Evolutionary conservation across 2,113 vertebrate species (phyloP), one percentile per base, ranked within the genome.

Genomic region (Pterocles orientalis): DNA sequence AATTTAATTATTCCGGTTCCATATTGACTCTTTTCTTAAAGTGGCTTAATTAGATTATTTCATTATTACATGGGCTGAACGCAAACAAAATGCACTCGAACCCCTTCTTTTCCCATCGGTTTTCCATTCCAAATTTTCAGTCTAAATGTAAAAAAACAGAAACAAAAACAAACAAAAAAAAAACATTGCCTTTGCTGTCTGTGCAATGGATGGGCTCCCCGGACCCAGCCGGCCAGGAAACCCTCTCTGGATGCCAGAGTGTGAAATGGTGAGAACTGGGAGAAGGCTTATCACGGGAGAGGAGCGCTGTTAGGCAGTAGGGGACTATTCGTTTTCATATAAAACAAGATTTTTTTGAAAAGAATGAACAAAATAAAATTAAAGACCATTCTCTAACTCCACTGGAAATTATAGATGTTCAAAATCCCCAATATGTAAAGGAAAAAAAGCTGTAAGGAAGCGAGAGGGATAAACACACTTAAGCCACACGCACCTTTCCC

Each of bases 381-480:
- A 29, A 66, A 34, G 39, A 14, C 29, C 25, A 16, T 3, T 48
- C 75, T 26, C 31, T 61, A 41, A 68, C 39, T 36, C 64, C 48
- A 41, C 47, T 66, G 26, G 26, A 41, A 61, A 28, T 3, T 7
- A 11, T 15, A 53, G 18, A 18, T 28, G 50, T 75, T 26, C 41
- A 69, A 34, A 68, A 36, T 20, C 18, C 14, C 24, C 36, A 28
- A 13, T 26, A 21, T 1, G 6, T 24, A 33, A 21, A 15, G 12
- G 34, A 12, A 41, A 53, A 56, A n/a, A n/a, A 39, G 9, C 54
- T 64, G 10, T 15, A 47, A 62, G 45, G 50, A 51, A 39, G 26
- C 1, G 8, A 51, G 62, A 25, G 41, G 17, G n/a, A 31, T 0
- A 7, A 15, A 9, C 6, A 20, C 0, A 3, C 28, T 33, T 43